Evolutionary conservation across 2,797 vertebrate species (phyloP).

Genomic region (Nasua narica): DNA sequence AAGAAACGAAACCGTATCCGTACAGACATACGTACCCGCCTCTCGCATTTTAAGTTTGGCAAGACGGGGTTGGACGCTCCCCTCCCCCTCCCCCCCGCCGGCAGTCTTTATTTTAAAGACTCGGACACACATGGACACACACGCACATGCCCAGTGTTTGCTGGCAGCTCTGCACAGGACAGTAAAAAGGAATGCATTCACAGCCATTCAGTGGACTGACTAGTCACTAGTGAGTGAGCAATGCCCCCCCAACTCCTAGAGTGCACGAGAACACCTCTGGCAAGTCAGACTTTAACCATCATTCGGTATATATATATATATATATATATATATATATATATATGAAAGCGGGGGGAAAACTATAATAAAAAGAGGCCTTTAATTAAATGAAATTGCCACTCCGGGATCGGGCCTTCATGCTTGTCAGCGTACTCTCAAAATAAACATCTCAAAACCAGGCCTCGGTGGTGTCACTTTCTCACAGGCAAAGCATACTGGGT

Average conservation of each 20-base stretch:
- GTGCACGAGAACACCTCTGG: constrained; percentile 13
- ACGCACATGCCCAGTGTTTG: neutral
- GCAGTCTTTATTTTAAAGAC: neutral
- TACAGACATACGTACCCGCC: accelerated
- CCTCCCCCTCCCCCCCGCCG: no score
- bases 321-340: no score
- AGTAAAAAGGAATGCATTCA: neutral
- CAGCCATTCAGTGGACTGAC: neutral
- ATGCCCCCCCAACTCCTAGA: neutral
- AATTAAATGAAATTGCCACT: constrained; percentile 90
- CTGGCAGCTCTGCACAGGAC: neutral
- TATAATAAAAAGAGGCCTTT: constrained; percentile 84
- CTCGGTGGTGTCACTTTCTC: constrained; percentile 89
- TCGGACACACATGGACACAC: neutral
- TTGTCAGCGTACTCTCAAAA: constrained; percentile 96
- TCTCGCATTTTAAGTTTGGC: neutral
- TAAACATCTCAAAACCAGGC: constrained; percentile 97
- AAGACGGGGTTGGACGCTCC: neutral
- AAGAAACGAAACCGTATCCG: neutral
- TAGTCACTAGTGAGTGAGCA: neutral
- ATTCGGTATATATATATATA: neutral
- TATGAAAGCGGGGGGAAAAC: neutral
- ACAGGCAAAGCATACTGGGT: constrained; percentile 93
- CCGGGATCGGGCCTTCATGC: constrained; percentile 96
- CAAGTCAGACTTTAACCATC: constrained; percentile 57